A percentile compares a stretch with the other conserved stretches of the same genome.
Evolutionary conservation across 2,113 vertebrate species (phyloP).

Genomic region (Platichthys flesus): DNA sequence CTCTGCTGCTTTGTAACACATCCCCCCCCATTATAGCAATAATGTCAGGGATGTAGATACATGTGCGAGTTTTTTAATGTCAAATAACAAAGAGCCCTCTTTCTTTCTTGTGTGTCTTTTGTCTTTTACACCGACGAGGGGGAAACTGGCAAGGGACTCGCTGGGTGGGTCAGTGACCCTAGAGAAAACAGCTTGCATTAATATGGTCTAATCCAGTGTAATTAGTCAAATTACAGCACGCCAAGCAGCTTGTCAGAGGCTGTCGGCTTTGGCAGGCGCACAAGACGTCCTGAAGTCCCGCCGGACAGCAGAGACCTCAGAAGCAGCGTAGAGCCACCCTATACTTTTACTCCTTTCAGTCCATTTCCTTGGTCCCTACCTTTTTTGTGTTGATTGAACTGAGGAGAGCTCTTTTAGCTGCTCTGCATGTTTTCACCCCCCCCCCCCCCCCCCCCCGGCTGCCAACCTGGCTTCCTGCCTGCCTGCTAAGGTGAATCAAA

Average conservation of each 20-base stretch:
- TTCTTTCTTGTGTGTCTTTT: constrained; percentile 40
- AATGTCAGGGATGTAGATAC: constrained; percentile 28
- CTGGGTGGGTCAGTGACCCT: constrained; percentile 94
- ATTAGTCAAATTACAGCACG: constrained; percentile 99
- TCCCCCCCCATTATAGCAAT: constrained; percentile 35
- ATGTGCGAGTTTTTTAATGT: constrained; percentile 15
- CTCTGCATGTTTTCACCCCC: constrained; percentile 38
- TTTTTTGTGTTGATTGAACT: constrained; percentile 31
- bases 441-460: constrained; percentile 45
- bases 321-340: constrained; percentile 53
- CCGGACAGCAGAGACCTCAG: constrained; percentile 88
- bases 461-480: constrained; percentile 57
- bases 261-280: constrained; percentile 93
- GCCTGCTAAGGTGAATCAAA: constrained; percentile 69
- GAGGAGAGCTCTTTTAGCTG: constrained; percentile 26
- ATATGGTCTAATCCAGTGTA: constrained; percentile 98
- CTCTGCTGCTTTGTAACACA: constrained; percentile 17
- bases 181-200: constrained; percentile 99
- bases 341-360: constrained; percentile 39
- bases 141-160: constrained; percentile 69
- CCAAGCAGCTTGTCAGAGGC: constrained; percentile 94
- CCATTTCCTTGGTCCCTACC: neutral
- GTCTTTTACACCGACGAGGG: constrained; percentile 15
- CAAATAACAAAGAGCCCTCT: constrained; percentile 19
- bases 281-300: constrained; percentile 86